These are phyloP conservation scores for Parapsyche elsis DNA, from an alignment of 1,140 invertebrate genomes.

Conservation along the genomic window DNA sequence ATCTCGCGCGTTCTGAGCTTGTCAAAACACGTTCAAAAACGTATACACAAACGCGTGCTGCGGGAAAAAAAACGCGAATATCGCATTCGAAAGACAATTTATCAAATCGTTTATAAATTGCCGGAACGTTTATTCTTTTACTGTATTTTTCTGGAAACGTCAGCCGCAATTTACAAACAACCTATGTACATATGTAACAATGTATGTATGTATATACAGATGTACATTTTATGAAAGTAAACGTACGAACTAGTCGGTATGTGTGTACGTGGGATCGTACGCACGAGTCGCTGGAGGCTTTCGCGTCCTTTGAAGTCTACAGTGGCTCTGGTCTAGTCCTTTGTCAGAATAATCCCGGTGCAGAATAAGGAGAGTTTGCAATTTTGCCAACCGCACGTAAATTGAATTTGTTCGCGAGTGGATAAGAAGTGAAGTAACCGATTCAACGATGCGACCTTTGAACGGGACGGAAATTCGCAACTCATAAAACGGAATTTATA, in stretches of 20 bases:
- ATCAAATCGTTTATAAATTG: too few relatives aligned
- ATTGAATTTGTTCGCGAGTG: constrained; percentile 36
- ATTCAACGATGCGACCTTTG: neutral
- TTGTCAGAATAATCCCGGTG: constrained; percentile 33
- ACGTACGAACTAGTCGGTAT: neutral
- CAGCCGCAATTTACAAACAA: too few relatives aligned
- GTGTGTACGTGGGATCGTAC: too few relatives aligned
- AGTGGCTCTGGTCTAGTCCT: neutral
- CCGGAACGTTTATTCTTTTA: too few relatives aligned
- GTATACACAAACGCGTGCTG: too few relatives aligned
- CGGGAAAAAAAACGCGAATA: too few relatives aligned
- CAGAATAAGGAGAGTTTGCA: constrained; percentile 34
- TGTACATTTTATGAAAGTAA: neutral
- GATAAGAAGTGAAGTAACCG: constrained; percentile 15
- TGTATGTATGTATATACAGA: too few relatives aligned
- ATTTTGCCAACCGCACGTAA: constrained; percentile 25
- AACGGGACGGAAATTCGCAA: too few relatives aligned
- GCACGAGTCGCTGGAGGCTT: neutral
- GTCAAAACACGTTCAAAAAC: neutral
- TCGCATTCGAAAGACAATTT: too few relatives aligned
- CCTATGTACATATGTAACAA: too few relatives aligned
- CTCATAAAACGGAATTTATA: too few relatives aligned
- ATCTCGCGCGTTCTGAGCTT: neutral
- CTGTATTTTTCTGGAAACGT: too few relatives aligned
- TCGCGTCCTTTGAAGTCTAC: neutral